Evolutionary conservation across 2,888 invertebrate species (phyloP), one percentile per base, ranked within the genome.

Genomic region (Dolomedes plantarius): DNA sequence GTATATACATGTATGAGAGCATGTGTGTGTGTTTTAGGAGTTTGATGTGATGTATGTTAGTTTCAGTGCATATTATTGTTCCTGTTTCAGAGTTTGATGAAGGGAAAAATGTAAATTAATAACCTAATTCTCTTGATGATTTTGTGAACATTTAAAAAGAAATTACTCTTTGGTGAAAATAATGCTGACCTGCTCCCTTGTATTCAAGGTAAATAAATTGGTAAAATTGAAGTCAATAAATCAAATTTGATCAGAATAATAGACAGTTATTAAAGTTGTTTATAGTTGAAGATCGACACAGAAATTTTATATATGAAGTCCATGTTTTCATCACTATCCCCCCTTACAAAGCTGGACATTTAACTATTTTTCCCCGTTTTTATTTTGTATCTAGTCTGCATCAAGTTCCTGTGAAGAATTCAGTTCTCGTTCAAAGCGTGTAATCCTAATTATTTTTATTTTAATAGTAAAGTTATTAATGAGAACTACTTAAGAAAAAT

Each of bases 401-500:
- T 69, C 73, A 79, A 86, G 86, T 86, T 86, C 86, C 86, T 86
- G 74, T 75, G 32, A 50, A 69, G 62, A 50, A 41, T 39, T 31
- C 2, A 23, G 23, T 56, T 56, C 23, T 9, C 46, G 36, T 36
- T n/a, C n/a, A n/a, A n/a, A n/a, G 36, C 5, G 36, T 36, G 36
- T 36, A 36, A 36, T 36, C 36, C 7, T 36, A 11, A 36, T 36
- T 5, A n/a, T n/a, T n/a, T n/a, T n/a, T n/a, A n/a, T n/a, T n/a
- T n/a, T n/a, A n/a, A n/a, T n/a, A n/a, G n/a, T n/a, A n/a, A n/a
- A n/a, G n/a, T n/a, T n/a, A n/a, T n/a, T n/a, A n/a, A n/a, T n/a
- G 36, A 11, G 5, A 36, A 36, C 36, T 7, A 7, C 11, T 36
- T 36, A 36, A 36, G 36, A 11, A 36, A 36, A 36, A 36, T 11